phyloP scores from a whole-genome alignment of 2,113 vertebrate genomes.

The Corythornis vintsioides region DNA sequence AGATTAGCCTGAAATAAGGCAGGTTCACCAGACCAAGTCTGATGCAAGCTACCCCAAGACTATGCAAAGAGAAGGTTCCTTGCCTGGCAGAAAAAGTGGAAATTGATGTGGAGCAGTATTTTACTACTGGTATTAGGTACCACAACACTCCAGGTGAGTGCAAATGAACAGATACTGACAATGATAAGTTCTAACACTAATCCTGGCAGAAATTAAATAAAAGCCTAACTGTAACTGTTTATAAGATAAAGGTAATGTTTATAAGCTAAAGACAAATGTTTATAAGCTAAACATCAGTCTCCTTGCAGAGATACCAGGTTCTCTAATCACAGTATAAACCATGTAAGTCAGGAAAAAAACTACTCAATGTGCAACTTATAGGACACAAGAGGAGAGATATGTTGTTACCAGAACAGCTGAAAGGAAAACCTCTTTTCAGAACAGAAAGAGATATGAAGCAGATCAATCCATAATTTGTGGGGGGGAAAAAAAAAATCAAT shows the following conservation, averaged over 20 bases:
- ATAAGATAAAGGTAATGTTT: background rate
- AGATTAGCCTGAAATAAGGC: background rate
- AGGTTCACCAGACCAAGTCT: background rate
- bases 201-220: background rate
- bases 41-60: background rate
- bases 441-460: background rate
- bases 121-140: background rate
- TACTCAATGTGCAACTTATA: background rate
- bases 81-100: background rate
- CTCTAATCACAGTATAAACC: background rate
- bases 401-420: background rate
- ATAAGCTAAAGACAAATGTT: background rate
- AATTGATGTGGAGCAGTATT: background rate
- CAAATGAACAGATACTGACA: background rate
- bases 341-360: background rate
- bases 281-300: background rate
- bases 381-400: background rate
- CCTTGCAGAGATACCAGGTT: background rate
- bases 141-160: background rate
- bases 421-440: background rate
- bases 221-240: background rate
- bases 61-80: rapidly evolving
- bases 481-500: background rate
- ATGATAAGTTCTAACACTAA: background rate
- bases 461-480: background rate